phyloP scores from a whole-genome alignment of 35 echinoderm and acorn worm genomes.

The Ptychodera flava region DNA sequence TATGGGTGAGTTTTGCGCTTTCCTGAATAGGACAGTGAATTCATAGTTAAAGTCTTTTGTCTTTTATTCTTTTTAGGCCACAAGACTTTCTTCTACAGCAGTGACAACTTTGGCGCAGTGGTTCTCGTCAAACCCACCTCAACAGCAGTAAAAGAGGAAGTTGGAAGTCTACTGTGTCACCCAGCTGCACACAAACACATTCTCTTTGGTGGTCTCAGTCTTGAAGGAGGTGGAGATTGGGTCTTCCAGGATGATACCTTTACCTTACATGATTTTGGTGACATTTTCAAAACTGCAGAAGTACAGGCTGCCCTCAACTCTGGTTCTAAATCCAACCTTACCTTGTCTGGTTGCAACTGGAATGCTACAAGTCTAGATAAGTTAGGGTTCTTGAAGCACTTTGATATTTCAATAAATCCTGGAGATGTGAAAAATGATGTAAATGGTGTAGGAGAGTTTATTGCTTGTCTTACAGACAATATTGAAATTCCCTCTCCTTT shows the following conservation, averaged over 20 bases:
- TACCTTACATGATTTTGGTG: slow-evolving; percentile 63
- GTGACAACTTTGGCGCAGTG: slow-evolving; percentile 61
- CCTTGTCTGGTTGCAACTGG: slow-evolving; percentile 87
- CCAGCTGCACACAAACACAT: slow-evolving; percentile 74
- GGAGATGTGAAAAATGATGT: slow-evolving; percentile 72
- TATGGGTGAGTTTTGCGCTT: no score
- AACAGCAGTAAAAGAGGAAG: slow-evolving; percentile 40
- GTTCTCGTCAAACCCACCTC: slow-evolving; percentile 74
- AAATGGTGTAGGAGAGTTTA: slow-evolving; percentile 46
- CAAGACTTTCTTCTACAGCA: slow-evolving; percentile 44
- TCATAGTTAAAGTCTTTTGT: no score
- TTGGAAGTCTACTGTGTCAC: slow-evolving; percentile 63
- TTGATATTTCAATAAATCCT: slow-evolving; percentile 83
- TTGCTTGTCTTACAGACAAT: slow-evolving; percentile 45
- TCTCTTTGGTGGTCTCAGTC: slow-evolving; percentile 67
- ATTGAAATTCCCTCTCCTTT: slow-evolving; percentile 65
- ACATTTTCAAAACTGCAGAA: slow-evolving; percentile 59
- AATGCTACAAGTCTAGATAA: slow-evolving; percentile 59
- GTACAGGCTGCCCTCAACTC: slow-evolving; percentile 49
- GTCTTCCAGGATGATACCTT: slow-evolving; percentile 86
- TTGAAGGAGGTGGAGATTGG: slow-evolving; percentile 71
- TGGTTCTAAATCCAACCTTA: slow-evolving; percentile 53
- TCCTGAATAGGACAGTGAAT: no score
- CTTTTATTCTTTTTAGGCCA: slow-evolving; percentile 81
- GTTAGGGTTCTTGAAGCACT: slow-evolving; percentile 80